Evolutionary conservation across 2,797 vertebrate species (phyloP).

Genomic region (Leuciscus waleckii): DNA sequence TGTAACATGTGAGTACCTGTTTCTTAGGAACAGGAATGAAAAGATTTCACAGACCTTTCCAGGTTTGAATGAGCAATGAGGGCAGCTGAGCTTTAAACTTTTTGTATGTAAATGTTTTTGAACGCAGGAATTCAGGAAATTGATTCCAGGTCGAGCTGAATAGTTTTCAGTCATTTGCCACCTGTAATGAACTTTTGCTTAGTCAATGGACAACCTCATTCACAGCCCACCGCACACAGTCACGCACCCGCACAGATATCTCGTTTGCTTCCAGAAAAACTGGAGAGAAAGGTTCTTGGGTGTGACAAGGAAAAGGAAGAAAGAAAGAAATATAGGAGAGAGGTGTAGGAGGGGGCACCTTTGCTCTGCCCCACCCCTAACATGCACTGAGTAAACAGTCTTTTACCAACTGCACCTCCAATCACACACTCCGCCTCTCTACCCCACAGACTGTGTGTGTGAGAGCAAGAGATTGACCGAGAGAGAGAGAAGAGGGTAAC

Average conservation of each 20-base stretch:
- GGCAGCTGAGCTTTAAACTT: neutral
- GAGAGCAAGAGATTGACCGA: slow-evolving; percentile 6
- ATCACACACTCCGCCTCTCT: slow-evolving; percentile 60
- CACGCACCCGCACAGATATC: neutral
- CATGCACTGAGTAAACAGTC: slow-evolving; percentile 78
- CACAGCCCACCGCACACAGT: neutral
- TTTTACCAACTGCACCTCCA: slow-evolving; percentile 74
- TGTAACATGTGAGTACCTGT: slow-evolving; percentile 41
- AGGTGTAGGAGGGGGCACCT: slow-evolving; percentile 62
- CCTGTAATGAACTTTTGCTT: slow-evolving; percentile 30
- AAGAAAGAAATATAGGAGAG: slow-evolving; percentile 46
- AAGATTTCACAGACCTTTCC: slow-evolving; percentile 12
- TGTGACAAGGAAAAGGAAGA: slow-evolving; percentile 40
- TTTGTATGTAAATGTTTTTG: neutral
- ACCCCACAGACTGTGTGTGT: slow-evolving; percentile 45
- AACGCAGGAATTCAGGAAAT: slow-evolving; percentile 42
- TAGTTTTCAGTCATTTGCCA: slow-evolving; percentile 12
- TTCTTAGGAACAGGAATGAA: slow-evolving; percentile 36
- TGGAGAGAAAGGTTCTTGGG: slow-evolving; percentile 21
- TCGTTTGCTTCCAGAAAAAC: slow-evolving; percentile 18
- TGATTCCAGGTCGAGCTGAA: slow-evolving; percentile 32
- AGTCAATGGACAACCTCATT: slow-evolving; percentile 37
- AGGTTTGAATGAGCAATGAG: neutral
- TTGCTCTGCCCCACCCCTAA: slow-evolving; percentile 71
- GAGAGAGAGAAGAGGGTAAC: slow-evolving; percentile 37